Conservation (phyloP, 2,888 invertebrate genomes). For the Drosophila vallismaia region DNA sequence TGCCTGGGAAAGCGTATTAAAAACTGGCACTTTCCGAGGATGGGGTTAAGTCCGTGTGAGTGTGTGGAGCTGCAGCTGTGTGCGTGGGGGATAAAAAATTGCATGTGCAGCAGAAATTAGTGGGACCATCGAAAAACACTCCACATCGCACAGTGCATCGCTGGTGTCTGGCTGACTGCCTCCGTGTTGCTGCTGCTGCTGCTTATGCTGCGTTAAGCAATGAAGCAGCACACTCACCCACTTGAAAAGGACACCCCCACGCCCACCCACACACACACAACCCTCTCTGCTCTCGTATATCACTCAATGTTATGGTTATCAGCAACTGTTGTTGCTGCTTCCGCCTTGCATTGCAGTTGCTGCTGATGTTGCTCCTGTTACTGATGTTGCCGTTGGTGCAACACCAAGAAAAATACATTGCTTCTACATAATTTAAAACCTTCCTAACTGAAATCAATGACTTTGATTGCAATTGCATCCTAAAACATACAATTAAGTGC, state of each 20-base stretch:
- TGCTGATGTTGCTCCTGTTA: conserved; percentile 45
- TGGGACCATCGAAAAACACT: conserved; percentile 43
- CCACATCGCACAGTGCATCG: conserved; percentile 1
- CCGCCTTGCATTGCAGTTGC: conserved; percentile 46
- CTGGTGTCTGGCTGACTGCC: conserved; percentile 48
- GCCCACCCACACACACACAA: conserved; percentile 17
- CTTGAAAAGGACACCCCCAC: conserved; percentile 16
- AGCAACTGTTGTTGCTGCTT: conserved; percentile 66
- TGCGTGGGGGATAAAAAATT: conserved; percentile 52
- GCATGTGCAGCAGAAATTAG: conserved; percentile 76
- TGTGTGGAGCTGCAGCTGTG: conserved; percentile 10
- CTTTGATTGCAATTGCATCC: too few relatives aligned
- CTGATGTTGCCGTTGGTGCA: conserved; percentile 19
- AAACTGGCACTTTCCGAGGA: conserved; percentile 47
- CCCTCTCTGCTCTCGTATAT: conserved; percentile 57
- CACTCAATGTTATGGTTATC: conserved; percentile 77
- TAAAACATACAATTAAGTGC: too few relatives aligned
- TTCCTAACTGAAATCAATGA: background rate
- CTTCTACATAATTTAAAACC: background rate
- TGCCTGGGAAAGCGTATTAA: conserved; percentile 65
- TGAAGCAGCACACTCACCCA: conserved; percentile 49
- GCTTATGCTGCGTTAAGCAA: conserved; percentile 77
- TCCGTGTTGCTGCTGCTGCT: conserved; percentile 58
- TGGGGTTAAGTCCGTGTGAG: conserved; percentile 23
- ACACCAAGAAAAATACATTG: background rate